These are phyloP conservation scores for Dryobates pubescens DNA, from an alignment of 2,797 vertebrate genomes.

Conservation along the genomic window DNA sequence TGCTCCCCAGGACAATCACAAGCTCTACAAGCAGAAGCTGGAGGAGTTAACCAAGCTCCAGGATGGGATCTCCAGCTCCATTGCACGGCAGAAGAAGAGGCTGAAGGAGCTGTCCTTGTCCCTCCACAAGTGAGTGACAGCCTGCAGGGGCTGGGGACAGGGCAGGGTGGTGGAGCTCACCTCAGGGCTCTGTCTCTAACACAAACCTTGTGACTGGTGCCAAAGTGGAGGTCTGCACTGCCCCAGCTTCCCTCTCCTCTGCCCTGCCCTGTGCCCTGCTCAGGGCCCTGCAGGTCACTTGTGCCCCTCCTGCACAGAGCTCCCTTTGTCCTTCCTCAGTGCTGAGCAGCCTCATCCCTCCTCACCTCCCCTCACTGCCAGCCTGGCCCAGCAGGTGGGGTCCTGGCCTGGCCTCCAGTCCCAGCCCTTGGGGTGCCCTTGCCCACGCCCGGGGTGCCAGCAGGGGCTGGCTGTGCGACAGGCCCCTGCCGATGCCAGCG, in stretches of 20 bases:
- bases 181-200: rapidly evolving
- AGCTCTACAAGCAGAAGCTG: constrained; percentile 88
- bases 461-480: neutral
- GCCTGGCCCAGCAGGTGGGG: neutral
- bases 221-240: neutral
- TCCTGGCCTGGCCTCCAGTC: neutral
- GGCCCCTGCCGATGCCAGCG: neutral
- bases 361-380: neutral
- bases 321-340: neutral
- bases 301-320: neutral
- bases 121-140: constrained; percentile 81
- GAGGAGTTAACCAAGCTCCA: constrained; percentile 92
- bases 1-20: constrained; percentile 87
- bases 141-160: rapidly evolving
- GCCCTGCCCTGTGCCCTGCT: neutral
- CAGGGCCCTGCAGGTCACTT: neutral
- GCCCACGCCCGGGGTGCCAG: neutral
- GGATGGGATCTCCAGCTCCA: constrained; percentile 82
- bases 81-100: constrained; percentile 83
- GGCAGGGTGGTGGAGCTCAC: rapidly evolving
- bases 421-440: constrained; percentile 27
- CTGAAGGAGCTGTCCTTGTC: constrained; percentile 83
- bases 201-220: neutral
- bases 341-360: neutral
- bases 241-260: neutral